A percentile compares a stretch with the other conserved stretches of the same genome.
phyloP scores from a whole-genome alignment of 2,888 invertebrate species.

The Drosophila fulvimacula region DNA sequence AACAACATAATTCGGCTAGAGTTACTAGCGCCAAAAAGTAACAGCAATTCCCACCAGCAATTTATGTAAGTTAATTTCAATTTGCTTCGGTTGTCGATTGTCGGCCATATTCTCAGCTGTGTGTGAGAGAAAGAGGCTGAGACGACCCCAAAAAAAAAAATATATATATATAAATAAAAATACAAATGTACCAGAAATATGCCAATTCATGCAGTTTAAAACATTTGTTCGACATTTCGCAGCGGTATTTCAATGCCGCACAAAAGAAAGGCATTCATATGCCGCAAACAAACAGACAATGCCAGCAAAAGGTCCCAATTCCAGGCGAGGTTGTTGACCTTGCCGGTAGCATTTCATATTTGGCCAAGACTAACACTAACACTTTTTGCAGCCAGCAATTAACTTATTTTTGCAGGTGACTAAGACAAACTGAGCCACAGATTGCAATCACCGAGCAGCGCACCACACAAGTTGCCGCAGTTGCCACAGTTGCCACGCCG shows the following conservation, averaged over 20 bases:
- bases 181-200: conserved; percentile 36
- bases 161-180: too few relatives aligned
- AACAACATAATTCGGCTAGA: conserved; percentile 76
- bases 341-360: conserved; percentile 41
- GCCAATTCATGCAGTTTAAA: conserved; percentile 80
- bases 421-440: conserved; percentile 72
- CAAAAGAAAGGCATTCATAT: conserved; percentile 67
- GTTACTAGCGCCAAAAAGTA: conserved; percentile 53
- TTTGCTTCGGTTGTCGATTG: conserved; percentile 35
- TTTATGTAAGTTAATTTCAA: conserved; percentile 63
- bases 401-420: conserved; percentile 73
- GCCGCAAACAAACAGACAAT: conserved; percentile 32
- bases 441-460: conserved; percentile 61
- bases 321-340: conserved; percentile 66
- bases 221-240: conserved; percentile 79
- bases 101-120: conserved; percentile 13
- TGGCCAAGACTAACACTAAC: conserved; percentile 20
- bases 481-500: neutral
- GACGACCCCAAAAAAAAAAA: conserved; percentile 28
- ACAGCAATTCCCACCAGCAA: conserved; percentile 36
- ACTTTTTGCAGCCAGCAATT: conserved; percentile 58
- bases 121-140: neutral
- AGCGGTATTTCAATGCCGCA: conserved; percentile 55
- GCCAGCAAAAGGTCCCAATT: conserved; percentile 63
- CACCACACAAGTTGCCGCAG: conserved; percentile 66